Evolutionary conservation across 2,797 vertebrate species (phyloP), one percentile per base, ranked within the genome.

Genomic region (Spinus pinus): DNA sequence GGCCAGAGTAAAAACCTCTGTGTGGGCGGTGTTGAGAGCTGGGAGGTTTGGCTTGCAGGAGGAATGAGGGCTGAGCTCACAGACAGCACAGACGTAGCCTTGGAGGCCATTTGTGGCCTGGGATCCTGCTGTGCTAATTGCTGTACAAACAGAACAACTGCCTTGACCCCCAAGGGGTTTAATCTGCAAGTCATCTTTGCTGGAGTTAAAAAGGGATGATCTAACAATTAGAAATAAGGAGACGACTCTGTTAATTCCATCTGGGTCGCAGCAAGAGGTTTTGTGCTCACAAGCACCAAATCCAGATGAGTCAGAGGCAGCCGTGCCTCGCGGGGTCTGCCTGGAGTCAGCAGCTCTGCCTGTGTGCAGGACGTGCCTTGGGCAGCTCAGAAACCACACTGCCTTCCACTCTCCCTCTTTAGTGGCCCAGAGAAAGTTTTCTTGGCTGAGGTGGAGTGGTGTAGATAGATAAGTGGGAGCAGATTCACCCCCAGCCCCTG

Each of bases 161-260:
- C 88, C 66, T 77, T 70, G 86, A 90, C 78, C 92, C 93, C 71
- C 81, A 50, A 25, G 91, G 86, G 94, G 39, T 50, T 88, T 78
- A 84, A 72, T 83, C 87, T 93, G 93, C 85, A 92, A 96, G 94
- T 94, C 91, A 77, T 96, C 87, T 86, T 95, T 73, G 72, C 87
- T 88, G 87, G 77, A 91, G 74, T 94, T 79, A 79, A 73, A 94
- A 94, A 87, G 83, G 49, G 67, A 90, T 91, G 92, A 94, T 93
- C 92, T 94, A 96, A 94, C 91, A 74, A 81, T 91, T 90, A 94
- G 81, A 75, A 96, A 69, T 81, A 74, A 94, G 84, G 93, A 67
- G 72, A 65, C 47, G 86, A 19, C 70, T 84, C 92, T 67, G 86
- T 67, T 82, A 88, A 84, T 91, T 90, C 94, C 87, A 90, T 96